A percentile compares a stretch with the other conserved stretches of the same genome.
Evolutionary conservation across 2,888 invertebrate species (phyloP).

Genomic region (Smittia aterrima): DNA sequence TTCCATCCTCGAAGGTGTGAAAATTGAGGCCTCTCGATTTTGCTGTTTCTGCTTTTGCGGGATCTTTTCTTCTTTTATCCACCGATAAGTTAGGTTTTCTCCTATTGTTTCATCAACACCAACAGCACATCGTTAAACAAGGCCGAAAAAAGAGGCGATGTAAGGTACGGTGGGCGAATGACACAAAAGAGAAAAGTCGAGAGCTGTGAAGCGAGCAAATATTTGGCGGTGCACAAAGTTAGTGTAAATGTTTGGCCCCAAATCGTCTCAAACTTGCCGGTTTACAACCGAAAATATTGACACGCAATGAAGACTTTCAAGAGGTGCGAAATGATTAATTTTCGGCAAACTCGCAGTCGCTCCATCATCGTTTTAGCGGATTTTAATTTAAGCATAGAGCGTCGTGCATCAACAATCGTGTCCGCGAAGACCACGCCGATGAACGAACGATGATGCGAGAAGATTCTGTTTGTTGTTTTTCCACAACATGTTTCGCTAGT

Average conservation of each 20-base stretch:
- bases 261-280: neutral
- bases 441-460: neutral
- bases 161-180: neutral
- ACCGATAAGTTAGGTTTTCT: neutral
- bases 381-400: neutral
- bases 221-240: neutral
- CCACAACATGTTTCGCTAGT: neutral
- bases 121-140: neutral
- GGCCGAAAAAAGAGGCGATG: neutral
- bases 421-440: too few relatives aligned
- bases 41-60: neutral
- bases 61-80: neutral
- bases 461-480: neutral
- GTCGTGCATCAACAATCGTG: neutral
- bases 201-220: neutral
- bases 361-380: neutral
- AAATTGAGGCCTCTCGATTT: conserved; percentile 10
- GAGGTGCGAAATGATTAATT: conserved; percentile 11
- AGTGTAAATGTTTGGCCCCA: neutral
- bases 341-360: neutral
- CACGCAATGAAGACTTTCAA: neutral
- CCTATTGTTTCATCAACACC: neutral
- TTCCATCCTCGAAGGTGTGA: conserved; percentile 1
- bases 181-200: neutral
- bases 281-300: neutral